Evolutionary conservation across 2,113 vertebrate genomes (phyloP).

Genomic region (Hylia prasina): DNA sequence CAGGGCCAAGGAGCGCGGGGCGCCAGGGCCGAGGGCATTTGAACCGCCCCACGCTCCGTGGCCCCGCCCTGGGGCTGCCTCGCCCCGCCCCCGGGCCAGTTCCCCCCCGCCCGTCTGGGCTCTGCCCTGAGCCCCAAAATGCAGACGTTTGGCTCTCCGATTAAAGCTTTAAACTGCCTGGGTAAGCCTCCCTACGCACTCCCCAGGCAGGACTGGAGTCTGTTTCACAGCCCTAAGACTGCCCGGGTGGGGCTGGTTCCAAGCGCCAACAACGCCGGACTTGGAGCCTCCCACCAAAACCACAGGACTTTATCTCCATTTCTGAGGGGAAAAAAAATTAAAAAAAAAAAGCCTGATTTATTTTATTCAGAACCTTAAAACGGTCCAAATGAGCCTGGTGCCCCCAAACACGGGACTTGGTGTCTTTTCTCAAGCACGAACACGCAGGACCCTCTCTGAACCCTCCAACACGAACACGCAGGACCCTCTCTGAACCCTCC

Average conservation of each 20-base stretch:
- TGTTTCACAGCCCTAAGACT: too few species aligned
- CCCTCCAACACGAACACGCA: too few species aligned
- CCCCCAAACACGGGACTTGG: too few species aligned
- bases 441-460: background rate
- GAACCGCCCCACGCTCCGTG: too few species aligned
- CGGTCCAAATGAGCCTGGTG: too few species aligned
- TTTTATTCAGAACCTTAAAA: too few species aligned
- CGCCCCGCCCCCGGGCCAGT: too few species aligned
- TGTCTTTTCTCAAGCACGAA: background rate
- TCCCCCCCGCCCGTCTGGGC: background rate
- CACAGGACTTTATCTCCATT: background rate
- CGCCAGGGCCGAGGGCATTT: too few species aligned
- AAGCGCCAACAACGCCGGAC: too few species aligned
- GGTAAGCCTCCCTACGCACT: background rate
- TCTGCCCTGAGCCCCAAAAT: background rate
- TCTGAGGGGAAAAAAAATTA: background rate
- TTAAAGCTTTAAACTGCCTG: background rate
- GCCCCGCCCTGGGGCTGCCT: background rate
- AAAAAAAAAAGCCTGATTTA: background rate
- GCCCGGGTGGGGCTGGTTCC: background rate
- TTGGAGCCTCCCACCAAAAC: too few species aligned
- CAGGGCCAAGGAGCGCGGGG: too few species aligned
- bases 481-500: background rate
- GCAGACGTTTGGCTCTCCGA: background rate
- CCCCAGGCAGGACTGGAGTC: too few species aligned